phyloP scores from a whole-genome alignment of 2,797 vertebrate genomes.

The Cossypha niveicapilla region DNA sequence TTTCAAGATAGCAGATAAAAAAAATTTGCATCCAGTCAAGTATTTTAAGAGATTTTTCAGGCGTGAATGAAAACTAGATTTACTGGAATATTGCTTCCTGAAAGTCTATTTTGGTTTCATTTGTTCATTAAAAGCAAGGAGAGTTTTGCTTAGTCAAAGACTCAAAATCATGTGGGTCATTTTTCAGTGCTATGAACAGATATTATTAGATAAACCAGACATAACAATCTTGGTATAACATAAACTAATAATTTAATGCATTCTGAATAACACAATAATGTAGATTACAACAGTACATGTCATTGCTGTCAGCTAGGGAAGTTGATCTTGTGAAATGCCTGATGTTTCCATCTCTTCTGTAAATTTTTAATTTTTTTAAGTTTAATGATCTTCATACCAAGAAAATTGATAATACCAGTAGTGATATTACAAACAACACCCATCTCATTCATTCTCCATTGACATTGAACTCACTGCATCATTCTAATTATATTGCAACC shows the following conservation, averaged over 20 bases:
- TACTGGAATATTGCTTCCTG: background rate
- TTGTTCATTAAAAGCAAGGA: background rate
- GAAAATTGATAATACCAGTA: background rate
- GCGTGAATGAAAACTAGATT: background rate
- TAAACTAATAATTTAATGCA: background rate
- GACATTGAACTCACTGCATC: background rate
- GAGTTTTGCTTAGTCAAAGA: background rate
- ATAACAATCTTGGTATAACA: background rate
- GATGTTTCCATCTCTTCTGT: background rate
- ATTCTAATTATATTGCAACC: background rate
- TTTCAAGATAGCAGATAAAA: background rate
- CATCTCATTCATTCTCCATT: background rate
- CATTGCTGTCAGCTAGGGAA: background rate
- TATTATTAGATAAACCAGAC: background rate
- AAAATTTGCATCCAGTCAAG: background rate
- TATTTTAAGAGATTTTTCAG: constrained; percentile 7
- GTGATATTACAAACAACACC: background rate
- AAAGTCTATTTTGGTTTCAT: background rate
- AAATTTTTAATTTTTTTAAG: background rate
- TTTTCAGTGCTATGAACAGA: background rate
- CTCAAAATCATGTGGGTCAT: background rate
- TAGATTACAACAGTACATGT: background rate
- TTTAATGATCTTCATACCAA: background rate
- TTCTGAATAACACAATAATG: background rate
- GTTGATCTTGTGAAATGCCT: background rate